phyloP scores from a whole-genome alignment of 2,113 vertebrate species.

The Pitta sordida region DNA sequence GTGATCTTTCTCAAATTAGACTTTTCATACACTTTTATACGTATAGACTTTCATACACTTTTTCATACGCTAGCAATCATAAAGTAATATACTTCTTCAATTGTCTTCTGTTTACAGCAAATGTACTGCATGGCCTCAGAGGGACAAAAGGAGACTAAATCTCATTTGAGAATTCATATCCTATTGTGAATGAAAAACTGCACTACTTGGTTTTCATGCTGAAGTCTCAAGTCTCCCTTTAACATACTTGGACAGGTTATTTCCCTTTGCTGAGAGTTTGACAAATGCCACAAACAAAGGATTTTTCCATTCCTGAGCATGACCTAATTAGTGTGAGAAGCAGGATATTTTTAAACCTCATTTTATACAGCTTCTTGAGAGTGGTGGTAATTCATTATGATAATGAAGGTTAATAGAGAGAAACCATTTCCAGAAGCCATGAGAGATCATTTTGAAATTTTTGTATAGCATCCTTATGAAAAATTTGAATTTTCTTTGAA shows the following conservation, averaged over 20 bases:
- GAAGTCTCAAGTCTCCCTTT: background rate
- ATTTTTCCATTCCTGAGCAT: background rate
- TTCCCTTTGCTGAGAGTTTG: background rate
- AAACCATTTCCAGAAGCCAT: background rate
- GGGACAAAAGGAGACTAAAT: background rate
- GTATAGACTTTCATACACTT: background rate
- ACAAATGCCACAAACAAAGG: background rate
- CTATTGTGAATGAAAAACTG: background rate
- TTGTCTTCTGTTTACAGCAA: background rate
- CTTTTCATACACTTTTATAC: background rate
- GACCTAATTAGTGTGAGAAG: background rate
- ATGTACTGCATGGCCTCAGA: background rate
- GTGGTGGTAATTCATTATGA: slow-evolving; percentile 26
- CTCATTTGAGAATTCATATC: background rate
- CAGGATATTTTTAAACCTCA: slow-evolving; percentile 36
- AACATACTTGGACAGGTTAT: background rate
- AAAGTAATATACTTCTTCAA: background rate
- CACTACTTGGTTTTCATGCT: background rate
- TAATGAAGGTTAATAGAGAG: slow-evolving; percentile 11
- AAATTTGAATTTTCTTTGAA: background rate
- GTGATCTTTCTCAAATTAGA: background rate
- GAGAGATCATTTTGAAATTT: background rate
- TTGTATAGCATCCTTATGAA: background rate
- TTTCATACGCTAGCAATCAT: background rate
- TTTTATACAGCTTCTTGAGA: background rate